Percentiles rank a stretch among this genome's conserved stretches.
Evolutionary conservation across 2,888 invertebrate genomes (phyloP).

Genomic region (Chrysodeixis includens): DNA sequence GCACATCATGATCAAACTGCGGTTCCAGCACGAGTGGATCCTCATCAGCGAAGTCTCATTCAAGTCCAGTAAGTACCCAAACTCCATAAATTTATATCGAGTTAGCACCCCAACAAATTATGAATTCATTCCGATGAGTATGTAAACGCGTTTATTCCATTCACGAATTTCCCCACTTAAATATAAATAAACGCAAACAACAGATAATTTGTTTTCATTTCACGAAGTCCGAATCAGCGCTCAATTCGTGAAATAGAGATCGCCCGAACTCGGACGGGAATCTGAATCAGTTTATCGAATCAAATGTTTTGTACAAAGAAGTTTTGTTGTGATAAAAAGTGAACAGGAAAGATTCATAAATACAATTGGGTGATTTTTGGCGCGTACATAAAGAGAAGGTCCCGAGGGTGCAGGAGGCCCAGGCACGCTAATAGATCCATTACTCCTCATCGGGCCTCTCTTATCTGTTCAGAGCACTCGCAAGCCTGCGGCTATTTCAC

Average conservation of each 20-base stretch:
- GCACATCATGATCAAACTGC: constrained; percentile 93
- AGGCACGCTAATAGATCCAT: constrained; percentile 80
- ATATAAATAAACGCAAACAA: constrained; percentile 64
- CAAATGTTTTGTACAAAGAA: constrained; percentile 74
- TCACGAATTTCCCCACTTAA: constrained; percentile 51
- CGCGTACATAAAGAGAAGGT: constrained; percentile 68
- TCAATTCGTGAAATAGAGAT: constrained; percentile 70
- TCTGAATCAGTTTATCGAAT: constrained; percentile 74
- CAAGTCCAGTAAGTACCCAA: constrained; percentile 91
- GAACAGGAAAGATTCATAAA: constrained; percentile 71
- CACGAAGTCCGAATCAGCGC: constrained; percentile 67
- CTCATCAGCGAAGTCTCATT: constrained; percentile 96
- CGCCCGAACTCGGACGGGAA: constrained; percentile 57
- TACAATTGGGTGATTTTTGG: constrained; percentile 74
- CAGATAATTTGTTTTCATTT: constrained; percentile 73
- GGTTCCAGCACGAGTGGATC: constrained; percentile 95
- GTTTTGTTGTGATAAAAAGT: constrained; percentile 69
- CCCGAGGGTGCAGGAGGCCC: constrained; percentile 63
- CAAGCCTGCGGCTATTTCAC: constrained; percentile 79
- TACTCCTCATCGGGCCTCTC: constrained; percentile 77
- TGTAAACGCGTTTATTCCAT: constrained; percentile 20
- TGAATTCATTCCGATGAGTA: constrained; percentile 14
- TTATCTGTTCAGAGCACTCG: constrained; percentile 83
- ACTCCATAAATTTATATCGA: constrained; percentile 17
- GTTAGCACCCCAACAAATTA: constrained; percentile 16